Percentiles rank a stretch among this genome's conserved stretches.
Conservation (phyloP, 1,140 invertebrate species). For the Eriosoma lanigerum region DNA sequence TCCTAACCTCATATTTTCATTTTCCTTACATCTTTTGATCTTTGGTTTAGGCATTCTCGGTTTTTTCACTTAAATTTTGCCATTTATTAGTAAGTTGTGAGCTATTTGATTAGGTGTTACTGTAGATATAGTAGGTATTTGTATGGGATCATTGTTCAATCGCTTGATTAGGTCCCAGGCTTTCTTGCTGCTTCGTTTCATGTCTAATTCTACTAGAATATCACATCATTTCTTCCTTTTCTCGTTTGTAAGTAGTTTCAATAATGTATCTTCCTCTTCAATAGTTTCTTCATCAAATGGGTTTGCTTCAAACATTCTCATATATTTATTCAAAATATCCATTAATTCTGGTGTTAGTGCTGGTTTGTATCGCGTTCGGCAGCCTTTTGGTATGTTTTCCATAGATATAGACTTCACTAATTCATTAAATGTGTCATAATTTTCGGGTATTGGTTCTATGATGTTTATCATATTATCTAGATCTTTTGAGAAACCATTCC, state of each 20-base stretch:
- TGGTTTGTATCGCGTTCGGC: neutral
- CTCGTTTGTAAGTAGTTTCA: neutral
- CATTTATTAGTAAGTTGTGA: slow-evolving; percentile 18
- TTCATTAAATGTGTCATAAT: slow-evolving; percentile 4
- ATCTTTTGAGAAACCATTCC: neutral
- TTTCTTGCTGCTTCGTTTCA: slow-evolving; percentile 37
- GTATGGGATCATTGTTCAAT: slow-evolving; percentile 8
- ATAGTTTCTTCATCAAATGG: slow-evolving; percentile 38
- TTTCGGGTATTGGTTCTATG: neutral
- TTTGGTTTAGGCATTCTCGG: neutral
- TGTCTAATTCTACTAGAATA: slow-evolving; percentile 16
- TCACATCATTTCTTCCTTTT: slow-evolving; percentile 33
- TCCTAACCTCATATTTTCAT: slow-evolving; percentile 18
- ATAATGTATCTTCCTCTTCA: slow-evolving; percentile 1
- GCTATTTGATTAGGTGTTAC: slow-evolving; percentile 45
- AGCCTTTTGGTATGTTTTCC: neutral
- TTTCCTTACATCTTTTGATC: slow-evolving; percentile 23
- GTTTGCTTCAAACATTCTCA: neutral
- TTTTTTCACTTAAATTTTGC: slow-evolving; percentile 25
- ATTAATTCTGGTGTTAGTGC: neutral
- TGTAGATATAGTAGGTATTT: neutral
- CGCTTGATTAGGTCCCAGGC: slow-evolving; percentile 33
- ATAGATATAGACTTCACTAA: neutral
- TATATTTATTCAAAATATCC: neutral
- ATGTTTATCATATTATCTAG: neutral